Evolutionary conservation across 2,888 invertebrate species (phyloP), one percentile per base, ranked within the genome.

Genomic region (Gasteruption jaculator): DNA sequence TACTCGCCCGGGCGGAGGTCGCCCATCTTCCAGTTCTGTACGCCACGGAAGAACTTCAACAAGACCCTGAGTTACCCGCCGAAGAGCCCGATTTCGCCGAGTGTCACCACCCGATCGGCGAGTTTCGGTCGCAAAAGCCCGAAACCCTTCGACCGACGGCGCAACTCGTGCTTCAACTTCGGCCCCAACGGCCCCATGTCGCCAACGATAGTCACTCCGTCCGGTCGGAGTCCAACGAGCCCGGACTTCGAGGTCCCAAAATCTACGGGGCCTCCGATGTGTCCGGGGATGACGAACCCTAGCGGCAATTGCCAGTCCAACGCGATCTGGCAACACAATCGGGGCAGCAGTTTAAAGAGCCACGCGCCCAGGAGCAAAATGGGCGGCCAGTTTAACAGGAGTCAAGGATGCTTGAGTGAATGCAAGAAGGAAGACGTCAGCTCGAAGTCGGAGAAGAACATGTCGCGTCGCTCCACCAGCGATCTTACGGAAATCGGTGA

Each of bases 401-500:
- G 68, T 37, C 64, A 68, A 36, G 63, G 65, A 3, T 67, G 63
- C 29, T 42, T 65, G 19, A 56, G 56, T 25, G 60, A 66, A n/a
- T n/a, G n/a, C n/a, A n/a, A n/a, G n/a, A n/a, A n/a, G 21, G 41
- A 43, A 2, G 24, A 18, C 4, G 32, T 22, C 10, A 27, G 46
- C 22, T 47, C 43, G 29, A 35, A 48, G 30, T 41, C 32, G 37
- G 29, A 54, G 3, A 54, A 41, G 32, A 57, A 50, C 18, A 56
- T 60, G 36, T 46, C 61, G 52, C 75, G 86, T 36, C 86, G 85
- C 58, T 87, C 87, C 0, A 87, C 88, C 2, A 86, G 86, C 14
- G 88, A 88, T 71, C 72, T 88, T 53, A 82, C 82, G 6, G 83
- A 84, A 50, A 65, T 76, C 50, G 73, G 72, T 15, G 74, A 81